phyloP scores from a whole-genome alignment of 1,140 invertebrate species.

The Psilanteris sp. region DNA sequence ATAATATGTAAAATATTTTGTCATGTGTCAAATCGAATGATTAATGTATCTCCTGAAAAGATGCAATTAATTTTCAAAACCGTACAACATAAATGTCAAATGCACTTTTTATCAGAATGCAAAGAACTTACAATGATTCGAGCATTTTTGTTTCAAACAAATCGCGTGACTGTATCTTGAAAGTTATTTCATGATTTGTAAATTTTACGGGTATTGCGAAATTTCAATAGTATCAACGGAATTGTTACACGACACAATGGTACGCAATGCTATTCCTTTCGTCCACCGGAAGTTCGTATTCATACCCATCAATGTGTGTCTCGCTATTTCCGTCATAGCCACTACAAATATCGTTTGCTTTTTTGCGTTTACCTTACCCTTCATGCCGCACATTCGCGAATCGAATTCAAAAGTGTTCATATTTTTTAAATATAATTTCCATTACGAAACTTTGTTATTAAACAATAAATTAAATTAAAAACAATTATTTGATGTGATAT shows the following conservation, averaged over 20 bases:
- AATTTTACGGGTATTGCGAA: constrained; percentile 42
- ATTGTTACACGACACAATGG: constrained; percentile 60
- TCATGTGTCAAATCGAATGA: too few species aligned
- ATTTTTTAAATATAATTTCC: too few species aligned
- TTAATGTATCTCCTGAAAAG: too few species aligned
- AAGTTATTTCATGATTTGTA: constrained; percentile 39
- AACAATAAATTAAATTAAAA: too few species aligned
- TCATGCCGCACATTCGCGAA: not conserved
- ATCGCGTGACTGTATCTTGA: constrained; percentile 13
- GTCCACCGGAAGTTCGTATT: constrained; percentile 69
- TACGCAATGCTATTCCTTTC: constrained; percentile 66
- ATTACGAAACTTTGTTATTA: too few species aligned
- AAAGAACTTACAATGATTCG: constrained; percentile 31
- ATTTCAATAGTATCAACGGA: constrained; percentile 43
- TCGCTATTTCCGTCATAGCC: constrained; percentile 68
- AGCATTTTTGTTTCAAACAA: constrained; percentile 27
- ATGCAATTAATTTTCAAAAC: too few species aligned
- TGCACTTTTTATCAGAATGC: constrained; percentile 5
- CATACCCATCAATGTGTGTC: constrained; percentile 67
- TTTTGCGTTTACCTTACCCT: constrained; percentile 22
- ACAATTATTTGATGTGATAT: too few species aligned
- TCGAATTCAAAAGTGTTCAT: constrained; percentile 12
- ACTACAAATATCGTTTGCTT: constrained; percentile 49
- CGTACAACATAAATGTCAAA: too few species aligned
- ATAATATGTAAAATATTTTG: too few species aligned